Conservation (phyloP, 2,888 invertebrate genomes). For the Aromia moschata region DNA sequence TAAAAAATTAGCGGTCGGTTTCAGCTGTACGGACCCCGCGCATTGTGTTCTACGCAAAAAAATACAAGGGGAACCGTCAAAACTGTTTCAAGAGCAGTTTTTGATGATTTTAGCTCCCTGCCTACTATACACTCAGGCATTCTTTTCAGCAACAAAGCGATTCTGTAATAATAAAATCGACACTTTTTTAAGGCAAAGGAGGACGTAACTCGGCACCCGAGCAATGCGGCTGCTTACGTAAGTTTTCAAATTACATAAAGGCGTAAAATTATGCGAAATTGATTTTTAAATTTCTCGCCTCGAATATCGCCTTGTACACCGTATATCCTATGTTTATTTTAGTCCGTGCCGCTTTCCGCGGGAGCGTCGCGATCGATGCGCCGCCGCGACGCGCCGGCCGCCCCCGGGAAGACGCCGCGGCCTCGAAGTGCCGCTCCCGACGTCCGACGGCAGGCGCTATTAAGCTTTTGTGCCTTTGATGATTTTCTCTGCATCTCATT, state of each 20-base stretch:
- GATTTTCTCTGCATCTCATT: slow-evolving; percentile 65
- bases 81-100: too few species aligned
- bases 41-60: too few species aligned
- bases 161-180: too few species aligned
- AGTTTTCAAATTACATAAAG: slow-evolving; percentile 38
- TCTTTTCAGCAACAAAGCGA: too few species aligned
- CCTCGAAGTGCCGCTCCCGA: slow-evolving; percentile 49
- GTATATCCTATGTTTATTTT: slow-evolving; percentile 58
- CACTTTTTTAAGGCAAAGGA: too few species aligned
- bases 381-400: slow-evolving; percentile 36
- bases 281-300: slow-evolving; percentile 56
- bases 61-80: too few species aligned
- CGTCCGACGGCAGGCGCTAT: slow-evolving; percentile 52
- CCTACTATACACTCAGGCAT: too few species aligned
- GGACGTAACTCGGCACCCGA: slow-evolving; percentile 1
- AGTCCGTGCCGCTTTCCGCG: slow-evolving; percentile 44
- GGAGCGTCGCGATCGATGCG: slow-evolving; percentile 45
- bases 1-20: too few species aligned
- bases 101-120: too few species aligned
- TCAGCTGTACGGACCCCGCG: too few species aligned
- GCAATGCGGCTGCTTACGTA: slow-evolving; percentile 23
- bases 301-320: slow-evolving; percentile 52
- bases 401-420: slow-evolving; percentile 23
- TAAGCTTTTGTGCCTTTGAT: slow-evolving; percentile 65
- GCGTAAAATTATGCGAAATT: slow-evolving; percentile 52